These are phyloP conservation scores for Mythimna pallens DNA, from an alignment of 2,888 invertebrate species.

Conservation along the genomic window DNA sequence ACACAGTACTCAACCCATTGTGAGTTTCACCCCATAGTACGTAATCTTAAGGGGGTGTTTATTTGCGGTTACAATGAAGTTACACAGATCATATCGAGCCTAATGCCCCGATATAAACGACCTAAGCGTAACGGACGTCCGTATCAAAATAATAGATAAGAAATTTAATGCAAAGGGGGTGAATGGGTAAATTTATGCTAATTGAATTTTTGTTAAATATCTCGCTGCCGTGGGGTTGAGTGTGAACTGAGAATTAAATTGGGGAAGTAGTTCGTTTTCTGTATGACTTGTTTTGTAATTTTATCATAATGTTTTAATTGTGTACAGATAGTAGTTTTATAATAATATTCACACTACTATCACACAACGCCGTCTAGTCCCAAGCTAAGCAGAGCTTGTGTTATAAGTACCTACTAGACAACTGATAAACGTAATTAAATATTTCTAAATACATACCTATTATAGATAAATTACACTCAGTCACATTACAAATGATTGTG, in stretches of 20 bases:
- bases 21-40: slow-evolving; percentile 17
- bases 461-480: too few relatives aligned
- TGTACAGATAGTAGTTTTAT: too few relatives aligned
- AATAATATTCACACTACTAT: too few relatives aligned
- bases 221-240: slow-evolving; percentile 6
- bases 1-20: neutral
- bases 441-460: too few relatives aligned
- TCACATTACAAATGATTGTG: too few relatives aligned
- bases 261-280: slow-evolving; percentile 6
- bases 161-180: slow-evolving; percentile 41
- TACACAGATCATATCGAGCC: slow-evolving; percentile 56
- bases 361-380: too few relatives aligned
- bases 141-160: slow-evolving; percentile 62
- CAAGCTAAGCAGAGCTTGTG: too few relatives aligned
- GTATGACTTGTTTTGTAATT: neutral
- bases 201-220: slow-evolving; percentile 63
- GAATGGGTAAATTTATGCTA: slow-evolving; percentile 56
- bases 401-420: too few relatives aligned
- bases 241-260: neutral
- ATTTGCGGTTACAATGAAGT: slow-evolving; percentile 56
- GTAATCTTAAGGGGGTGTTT: slow-evolving; percentile 50
- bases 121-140: slow-evolving; percentile 46
- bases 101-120: slow-evolving; percentile 53
- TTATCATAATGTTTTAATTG: neutral
- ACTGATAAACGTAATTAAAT: too few relatives aligned